A percentile compares a stretch with the other conserved stretches of the same genome.
Conservation (phyloP, 2,113 vertebrate species). For the Cebus imitator region DNA sequence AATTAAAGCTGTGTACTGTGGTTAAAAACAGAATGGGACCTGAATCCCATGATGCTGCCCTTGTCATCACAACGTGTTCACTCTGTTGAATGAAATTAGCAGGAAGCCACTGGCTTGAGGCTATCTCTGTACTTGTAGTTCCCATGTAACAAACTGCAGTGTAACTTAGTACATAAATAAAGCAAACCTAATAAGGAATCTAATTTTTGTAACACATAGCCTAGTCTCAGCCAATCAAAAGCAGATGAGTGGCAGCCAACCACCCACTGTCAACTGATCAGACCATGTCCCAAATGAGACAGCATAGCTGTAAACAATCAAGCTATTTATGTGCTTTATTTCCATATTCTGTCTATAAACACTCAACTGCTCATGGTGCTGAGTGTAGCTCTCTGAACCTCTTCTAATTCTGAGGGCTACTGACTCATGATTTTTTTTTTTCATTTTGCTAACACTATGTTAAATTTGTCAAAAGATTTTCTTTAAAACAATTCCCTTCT, state of each 20-base stretch:
- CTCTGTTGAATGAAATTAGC: background rate
- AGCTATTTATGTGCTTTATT: background rate
- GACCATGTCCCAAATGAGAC: background rate
- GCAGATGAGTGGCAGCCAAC: background rate
- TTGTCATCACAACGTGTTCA: background rate
- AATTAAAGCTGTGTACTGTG: background rate
- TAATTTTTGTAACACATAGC: background rate
- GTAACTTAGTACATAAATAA: background rate
- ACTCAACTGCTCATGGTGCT: background rate
- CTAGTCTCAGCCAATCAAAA: background rate
- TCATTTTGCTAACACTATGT: background rate
- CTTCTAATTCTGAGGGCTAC: background rate
- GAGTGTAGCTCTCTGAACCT: background rate
- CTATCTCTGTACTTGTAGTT: background rate
- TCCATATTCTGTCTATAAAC: background rate
- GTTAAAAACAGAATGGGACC: background rate
- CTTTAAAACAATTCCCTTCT: background rate
- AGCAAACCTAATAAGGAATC: background rate
- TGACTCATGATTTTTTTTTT: background rate
- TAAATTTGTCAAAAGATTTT: background rate
- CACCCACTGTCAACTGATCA: background rate
- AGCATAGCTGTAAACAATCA: background rate
- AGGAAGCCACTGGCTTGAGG: background rate
- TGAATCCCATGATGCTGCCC: background rate
- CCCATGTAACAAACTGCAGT: background rate